Base-by-base conservation (phyloP, 2,888 invertebrate genomes). In the Trachelus stipa region DNA sequence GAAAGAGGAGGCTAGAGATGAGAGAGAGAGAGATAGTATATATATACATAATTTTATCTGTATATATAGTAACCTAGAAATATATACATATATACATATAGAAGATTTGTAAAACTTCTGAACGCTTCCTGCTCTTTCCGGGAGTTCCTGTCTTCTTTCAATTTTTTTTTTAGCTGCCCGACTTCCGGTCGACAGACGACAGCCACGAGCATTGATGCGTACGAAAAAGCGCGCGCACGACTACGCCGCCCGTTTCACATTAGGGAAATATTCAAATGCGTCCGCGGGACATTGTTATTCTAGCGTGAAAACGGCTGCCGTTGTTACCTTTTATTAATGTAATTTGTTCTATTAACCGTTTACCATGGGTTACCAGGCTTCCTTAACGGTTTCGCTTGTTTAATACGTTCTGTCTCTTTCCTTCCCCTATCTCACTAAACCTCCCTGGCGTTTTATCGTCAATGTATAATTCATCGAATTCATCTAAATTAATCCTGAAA, bases 301-400 rank as follows among this genome's bases (percentile, higher is more conserved):
- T 90, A 90, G 88, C 90, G 90, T 90, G 89, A 90, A 90, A 90
- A 90, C 89, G 89, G 81, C 88, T 84, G 87, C 81, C 86, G 88
- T 87, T 88, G 88, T 90, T 90, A 87, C 87, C 88, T 87, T 89
- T 88, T 88, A 90, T 90, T 89, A 89, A 87, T 86, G 88, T 88
- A 89, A 90, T 89, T 90, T 87, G 87, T 89, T 87, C 89, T 86
- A 88, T 87, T 88, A 88, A 87, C 86, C 83, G 88, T 87, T 88
- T 88, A 85, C 86, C 87, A 86, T 69, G 73, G 12, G 35, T 30
- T 12, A 15, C 84, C 30, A 80, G 81, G 81, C 79, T 86, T 84
- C 83, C 84, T 76, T 82, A 83, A 85, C 86, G 86, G 83, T 78
- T 81, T 79, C 83, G 77, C 80, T 73, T 40, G 74, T 34, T 23